Conservation (phyloP, 2,888 invertebrate species). For the Spatulosminthurus flaviceps region DNA sequence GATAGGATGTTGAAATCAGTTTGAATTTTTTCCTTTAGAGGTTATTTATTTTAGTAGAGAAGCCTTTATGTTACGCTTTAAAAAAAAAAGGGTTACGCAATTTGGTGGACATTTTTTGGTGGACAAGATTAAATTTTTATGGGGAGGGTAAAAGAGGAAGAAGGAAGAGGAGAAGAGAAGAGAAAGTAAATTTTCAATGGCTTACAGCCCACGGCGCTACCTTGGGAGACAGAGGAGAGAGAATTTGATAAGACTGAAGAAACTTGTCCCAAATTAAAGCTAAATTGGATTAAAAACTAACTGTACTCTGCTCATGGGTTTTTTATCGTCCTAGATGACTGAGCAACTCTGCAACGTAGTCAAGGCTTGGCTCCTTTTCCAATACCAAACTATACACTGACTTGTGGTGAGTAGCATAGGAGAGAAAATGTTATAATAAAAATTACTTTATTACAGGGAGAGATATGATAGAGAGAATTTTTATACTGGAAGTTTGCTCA, state of each 20-base stretch:
- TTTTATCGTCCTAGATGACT: too few species aligned
- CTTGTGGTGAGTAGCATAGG: too few species aligned
- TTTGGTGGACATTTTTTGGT: background rate
- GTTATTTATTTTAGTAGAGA: too few species aligned
- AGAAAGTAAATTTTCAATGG: conserved; percentile 14
- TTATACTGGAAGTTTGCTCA: too few species aligned
- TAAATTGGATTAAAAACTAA: conserved; percentile 18
- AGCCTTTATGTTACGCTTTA: too few species aligned
- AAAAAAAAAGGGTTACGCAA: background rate
- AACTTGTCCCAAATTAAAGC: background rate
- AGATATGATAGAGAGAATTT: too few species aligned
- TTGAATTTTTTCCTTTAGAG: background rate
- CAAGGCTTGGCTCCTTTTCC: too few species aligned
- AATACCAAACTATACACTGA: too few species aligned
- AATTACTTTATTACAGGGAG: too few species aligned
- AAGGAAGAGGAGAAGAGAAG: background rate
- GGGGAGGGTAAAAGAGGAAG: too few species aligned
- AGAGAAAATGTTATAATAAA: too few species aligned
- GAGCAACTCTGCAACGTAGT: too few species aligned
- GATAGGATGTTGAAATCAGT: background rate
- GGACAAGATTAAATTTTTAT: conserved; percentile 12
- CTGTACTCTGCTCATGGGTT: background rate
- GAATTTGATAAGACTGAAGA: background rate
- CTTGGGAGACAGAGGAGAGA: background rate
- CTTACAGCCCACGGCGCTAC: background rate